phyloP scores from a whole-genome alignment of 2,113 vertebrate species.

The Nestor notabilis region DNA sequence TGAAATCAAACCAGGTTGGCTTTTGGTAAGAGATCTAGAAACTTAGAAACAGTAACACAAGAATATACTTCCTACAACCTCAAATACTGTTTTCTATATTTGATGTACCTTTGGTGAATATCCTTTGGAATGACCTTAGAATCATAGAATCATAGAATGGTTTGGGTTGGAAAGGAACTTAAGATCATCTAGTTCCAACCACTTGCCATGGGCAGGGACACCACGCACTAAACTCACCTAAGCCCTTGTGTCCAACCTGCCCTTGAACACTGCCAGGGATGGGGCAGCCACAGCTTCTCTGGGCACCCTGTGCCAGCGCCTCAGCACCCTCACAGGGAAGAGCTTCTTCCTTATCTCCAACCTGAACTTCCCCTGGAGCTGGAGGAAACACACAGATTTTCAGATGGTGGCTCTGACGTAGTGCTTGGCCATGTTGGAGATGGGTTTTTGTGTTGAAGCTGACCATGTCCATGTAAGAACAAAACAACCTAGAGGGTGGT shows the following conservation, averaged over 20 bases:
- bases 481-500: neutral
- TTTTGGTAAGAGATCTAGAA: neutral
- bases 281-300: no score
- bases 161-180: neutral
- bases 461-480: neutral
- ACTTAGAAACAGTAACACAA: rapidly evolving
- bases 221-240: neutral
- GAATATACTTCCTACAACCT: neutral
- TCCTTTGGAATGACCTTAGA: neutral
- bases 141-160: neutral
- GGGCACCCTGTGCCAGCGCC: no score
- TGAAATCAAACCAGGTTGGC: neutral
- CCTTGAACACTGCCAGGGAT: no score
- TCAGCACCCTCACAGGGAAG: no score
- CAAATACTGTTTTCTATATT: rapidly evolving
- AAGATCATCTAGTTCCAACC: neutral
- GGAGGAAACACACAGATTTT: neutral
- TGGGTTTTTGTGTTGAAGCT: neutral
- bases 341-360: neutral
- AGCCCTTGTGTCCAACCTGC: no score
- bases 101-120: neutral
- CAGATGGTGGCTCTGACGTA: neutral
- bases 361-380: neutral
- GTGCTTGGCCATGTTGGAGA: rapidly evolving
- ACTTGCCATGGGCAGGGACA: neutral